These are phyloP conservation scores for Buteo buteo DNA, from an alignment of 2,113 vertebrate species.

Conservation along the genomic window DNA sequence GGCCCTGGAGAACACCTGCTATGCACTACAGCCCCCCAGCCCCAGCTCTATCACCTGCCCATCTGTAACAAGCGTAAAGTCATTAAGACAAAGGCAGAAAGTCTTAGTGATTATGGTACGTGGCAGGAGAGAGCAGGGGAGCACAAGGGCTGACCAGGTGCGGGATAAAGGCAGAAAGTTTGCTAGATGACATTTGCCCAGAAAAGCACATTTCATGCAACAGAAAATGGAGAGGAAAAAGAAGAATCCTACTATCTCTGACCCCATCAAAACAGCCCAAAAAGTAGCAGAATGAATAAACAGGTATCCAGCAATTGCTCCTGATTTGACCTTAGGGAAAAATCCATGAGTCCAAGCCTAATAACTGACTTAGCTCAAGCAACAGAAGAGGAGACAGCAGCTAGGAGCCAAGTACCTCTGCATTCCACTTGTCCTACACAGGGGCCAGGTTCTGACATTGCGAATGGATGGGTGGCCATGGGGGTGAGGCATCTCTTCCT, in stretches of 20 bases:
- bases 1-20: background rate
- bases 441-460: background rate
- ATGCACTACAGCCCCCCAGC: background rate
- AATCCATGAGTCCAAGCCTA: background rate
- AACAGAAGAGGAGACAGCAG: background rate
- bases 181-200: background rate
- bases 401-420: background rate
- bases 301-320: background rate
- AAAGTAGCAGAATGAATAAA: background rate
- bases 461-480: too few species aligned
- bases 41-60: background rate
- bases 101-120: fast-evolving
- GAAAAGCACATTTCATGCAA: background rate
- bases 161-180: background rate
- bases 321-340: background rate
- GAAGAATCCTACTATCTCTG: background rate
- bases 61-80: background rate
- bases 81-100: background rate
- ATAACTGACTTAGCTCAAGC: background rate
- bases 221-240: background rate
- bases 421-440: fast-evolving
- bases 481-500: background rate
- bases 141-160: background rate
- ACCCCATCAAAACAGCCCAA: background rate
- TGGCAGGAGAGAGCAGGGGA: background rate